These are phyloP conservation scores for Bufo bufo DNA, from an alignment of 2,113 vertebrate genomes.

Conservation along the genomic window DNA sequence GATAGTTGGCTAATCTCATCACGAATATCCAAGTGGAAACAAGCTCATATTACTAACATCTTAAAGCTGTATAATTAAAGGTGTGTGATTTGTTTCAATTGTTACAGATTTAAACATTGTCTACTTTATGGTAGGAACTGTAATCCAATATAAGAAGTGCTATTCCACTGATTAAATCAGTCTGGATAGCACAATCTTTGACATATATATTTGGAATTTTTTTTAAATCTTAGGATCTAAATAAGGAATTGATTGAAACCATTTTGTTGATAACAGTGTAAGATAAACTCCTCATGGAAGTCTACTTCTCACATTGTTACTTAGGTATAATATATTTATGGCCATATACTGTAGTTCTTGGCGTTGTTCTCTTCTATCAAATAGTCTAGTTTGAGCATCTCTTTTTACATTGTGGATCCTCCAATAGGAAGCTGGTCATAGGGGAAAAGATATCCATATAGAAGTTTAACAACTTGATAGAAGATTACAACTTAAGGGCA, in stretches of 20 bases:
- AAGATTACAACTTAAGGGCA: too few relatives aligned
- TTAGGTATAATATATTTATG: too few relatives aligned
- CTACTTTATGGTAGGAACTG: neutral
- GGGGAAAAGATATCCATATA: too few relatives aligned
- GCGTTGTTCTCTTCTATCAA: too few relatives aligned
- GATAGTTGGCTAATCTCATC: conserved; percentile 58
- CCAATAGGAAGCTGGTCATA: too few relatives aligned
- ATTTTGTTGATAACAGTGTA: neutral
- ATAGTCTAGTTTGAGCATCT: too few relatives aligned
- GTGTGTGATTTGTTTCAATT: conserved; percentile 48
- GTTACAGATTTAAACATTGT: conserved; percentile 32
- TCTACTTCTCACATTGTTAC: too few relatives aligned
- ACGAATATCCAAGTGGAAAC: conserved; percentile 54
- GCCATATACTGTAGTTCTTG: too few relatives aligned
- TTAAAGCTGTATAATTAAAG: conserved; percentile 49
- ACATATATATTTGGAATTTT: neutral
- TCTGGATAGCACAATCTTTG: neutral
- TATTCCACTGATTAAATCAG: neutral
- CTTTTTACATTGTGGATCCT: too few relatives aligned
- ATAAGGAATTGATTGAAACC: neutral
- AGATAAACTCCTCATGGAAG: too few relatives aligned
- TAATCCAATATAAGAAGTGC: neutral
- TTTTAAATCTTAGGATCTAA: neutral
- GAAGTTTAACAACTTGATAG: too few relatives aligned
- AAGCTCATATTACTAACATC: conserved; percentile 45